Percentiles rank a stretch among this genome's conserved stretches.
Conservation (phyloP, 2,888 invertebrate species). For the Cepaea hortensis region DNA sequence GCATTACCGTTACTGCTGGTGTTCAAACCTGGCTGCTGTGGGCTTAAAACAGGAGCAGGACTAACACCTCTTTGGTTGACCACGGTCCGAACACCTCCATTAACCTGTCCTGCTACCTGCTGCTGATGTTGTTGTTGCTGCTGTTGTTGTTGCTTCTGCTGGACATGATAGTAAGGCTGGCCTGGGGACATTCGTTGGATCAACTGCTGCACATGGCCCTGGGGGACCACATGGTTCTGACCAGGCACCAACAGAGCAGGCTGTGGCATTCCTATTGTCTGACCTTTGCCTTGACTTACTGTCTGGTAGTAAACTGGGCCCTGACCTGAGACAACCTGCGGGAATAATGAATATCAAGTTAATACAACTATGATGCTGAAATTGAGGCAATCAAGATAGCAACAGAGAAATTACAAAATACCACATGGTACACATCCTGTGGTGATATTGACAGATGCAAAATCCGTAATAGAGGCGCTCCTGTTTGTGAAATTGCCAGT, state of each 20-base stretch:
- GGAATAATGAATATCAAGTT: no score
- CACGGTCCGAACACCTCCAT: conserved; percentile 2
- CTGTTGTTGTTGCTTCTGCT: conserved; percentile 49
- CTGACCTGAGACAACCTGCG: conserved; percentile 11
- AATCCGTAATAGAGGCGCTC: no score
- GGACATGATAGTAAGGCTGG: conserved; percentile 39
- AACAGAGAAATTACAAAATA: no score
- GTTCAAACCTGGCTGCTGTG: conserved; percentile 30
- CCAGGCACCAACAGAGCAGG: conserved; percentile 12
- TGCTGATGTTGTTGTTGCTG: conserved; percentile 33
- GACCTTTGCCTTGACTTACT: conserved; percentile 26
- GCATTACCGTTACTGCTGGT: conserved; percentile 24
- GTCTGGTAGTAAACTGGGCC: conserved; percentile 12
- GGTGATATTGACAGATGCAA: no score
- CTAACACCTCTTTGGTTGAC: conserved; percentile 36
- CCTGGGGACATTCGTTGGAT: conserved; percentile 86
- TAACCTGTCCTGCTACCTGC: conserved; percentile 21
- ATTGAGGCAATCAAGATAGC: no score
- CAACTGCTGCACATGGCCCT: conserved; percentile 82
- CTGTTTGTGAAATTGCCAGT: no score
- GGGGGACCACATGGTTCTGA: conserved; percentile 52
- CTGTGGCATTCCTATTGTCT: background rate
- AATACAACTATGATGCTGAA: no score
- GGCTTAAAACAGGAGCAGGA: conserved; percentile 10
- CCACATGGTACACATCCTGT: no score